These are phyloP conservation scores for Hippocampus abdominalis DNA, from an alignment of 2,113 vertebrate genomes.

Conservation along the genomic window DNA sequence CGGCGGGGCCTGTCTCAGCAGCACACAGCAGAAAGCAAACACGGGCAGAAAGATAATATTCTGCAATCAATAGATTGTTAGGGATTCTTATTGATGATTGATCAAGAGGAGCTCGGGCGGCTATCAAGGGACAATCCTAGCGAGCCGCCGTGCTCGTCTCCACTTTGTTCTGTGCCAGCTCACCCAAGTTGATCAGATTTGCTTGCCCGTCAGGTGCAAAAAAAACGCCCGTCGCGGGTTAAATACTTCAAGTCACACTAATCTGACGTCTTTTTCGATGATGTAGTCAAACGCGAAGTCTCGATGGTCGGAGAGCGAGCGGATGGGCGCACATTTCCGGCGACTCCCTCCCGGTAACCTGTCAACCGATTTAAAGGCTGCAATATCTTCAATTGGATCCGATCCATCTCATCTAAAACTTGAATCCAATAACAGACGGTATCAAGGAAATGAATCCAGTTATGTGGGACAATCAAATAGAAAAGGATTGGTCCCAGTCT, in stretches of 20 bases:
- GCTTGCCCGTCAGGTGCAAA: slow-evolving; percentile 20
- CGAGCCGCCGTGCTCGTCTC: slow-evolving; percentile 35
- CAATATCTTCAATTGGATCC: slow-evolving; percentile 58
- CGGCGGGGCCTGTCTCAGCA: slow-evolving; percentile 7
- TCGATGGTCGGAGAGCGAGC: background rate
- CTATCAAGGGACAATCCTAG: slow-evolving; percentile 37
- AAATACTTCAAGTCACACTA: background rate
- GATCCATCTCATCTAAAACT: slow-evolving; percentile 55
- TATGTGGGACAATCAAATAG: slow-evolving; percentile 54
- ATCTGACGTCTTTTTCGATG: background rate
- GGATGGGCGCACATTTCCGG: background rate
- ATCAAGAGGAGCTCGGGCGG: slow-evolving; percentile 40
- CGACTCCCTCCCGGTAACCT: slow-evolving; percentile 19
- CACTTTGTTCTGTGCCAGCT: slow-evolving; percentile 17
- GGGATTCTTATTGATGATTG: slow-evolving; percentile 50
- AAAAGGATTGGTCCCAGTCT: slow-evolving; percentile 51
- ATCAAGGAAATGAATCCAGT: slow-evolving; percentile 57
- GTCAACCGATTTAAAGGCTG: slow-evolving; percentile 42
- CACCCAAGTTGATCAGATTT: slow-evolving; percentile 36
- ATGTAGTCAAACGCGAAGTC: background rate
- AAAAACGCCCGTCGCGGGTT: background rate
- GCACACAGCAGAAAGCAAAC: slow-evolving; percentile 35
- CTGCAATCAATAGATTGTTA: slow-evolving; percentile 37
- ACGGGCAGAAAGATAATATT: slow-evolving; percentile 36
- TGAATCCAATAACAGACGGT: slow-evolving; percentile 58